Evolutionary conservation across 2,888 invertebrate genomes (phyloP).

Genomic region (Tortricodes alternella): DNA sequence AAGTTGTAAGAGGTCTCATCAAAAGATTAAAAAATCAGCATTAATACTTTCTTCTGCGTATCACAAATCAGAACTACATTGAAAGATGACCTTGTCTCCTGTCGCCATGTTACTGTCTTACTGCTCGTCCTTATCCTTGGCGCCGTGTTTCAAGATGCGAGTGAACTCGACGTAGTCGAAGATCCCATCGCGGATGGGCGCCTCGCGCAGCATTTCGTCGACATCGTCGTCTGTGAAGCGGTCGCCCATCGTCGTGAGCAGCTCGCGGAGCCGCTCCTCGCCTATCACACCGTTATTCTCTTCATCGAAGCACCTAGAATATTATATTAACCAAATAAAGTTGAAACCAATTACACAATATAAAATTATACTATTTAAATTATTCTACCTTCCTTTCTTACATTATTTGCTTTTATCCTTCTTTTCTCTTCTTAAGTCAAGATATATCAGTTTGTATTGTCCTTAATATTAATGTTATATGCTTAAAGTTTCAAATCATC

Average conservation of each 20-base stretch:
- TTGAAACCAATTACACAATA: too few species aligned
- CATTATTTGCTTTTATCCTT: too few species aligned
- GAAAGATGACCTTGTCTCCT: neutral
- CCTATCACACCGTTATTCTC: slow-evolving; percentile 96
- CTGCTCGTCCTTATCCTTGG: slow-evolving; percentile 98
- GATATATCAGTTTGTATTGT: too few species aligned
- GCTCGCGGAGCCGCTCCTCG: slow-evolving; percentile 96
- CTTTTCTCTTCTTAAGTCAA: too few species aligned
- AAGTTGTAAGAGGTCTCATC: too few species aligned
- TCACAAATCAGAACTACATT: neutral
- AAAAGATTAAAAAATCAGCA: too few species aligned
- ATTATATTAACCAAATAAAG: neutral
- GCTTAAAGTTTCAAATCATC: too few species aligned
- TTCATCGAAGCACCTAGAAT: slow-evolving; percentile 94
- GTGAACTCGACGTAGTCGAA: slow-evolving; percentile 99
- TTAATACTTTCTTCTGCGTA: too few species aligned
- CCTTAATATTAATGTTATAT: too few species aligned
- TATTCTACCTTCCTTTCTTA: too few species aligned
- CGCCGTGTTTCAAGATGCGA: slow-evolving; percentile 98
- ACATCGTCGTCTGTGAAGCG: slow-evolving; percentile 98
- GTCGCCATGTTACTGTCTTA: slow-evolving; percentile 55
- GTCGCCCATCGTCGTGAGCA: slow-evolving; percentile 99
- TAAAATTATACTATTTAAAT: too few species aligned
- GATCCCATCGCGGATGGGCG: slow-evolving; percentile 96
- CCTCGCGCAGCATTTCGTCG: slow-evolving; percentile 99